phyloP scores from a whole-genome alignment of 2,888 invertebrate genomes.

The Hydraecia micacea region DNA sequence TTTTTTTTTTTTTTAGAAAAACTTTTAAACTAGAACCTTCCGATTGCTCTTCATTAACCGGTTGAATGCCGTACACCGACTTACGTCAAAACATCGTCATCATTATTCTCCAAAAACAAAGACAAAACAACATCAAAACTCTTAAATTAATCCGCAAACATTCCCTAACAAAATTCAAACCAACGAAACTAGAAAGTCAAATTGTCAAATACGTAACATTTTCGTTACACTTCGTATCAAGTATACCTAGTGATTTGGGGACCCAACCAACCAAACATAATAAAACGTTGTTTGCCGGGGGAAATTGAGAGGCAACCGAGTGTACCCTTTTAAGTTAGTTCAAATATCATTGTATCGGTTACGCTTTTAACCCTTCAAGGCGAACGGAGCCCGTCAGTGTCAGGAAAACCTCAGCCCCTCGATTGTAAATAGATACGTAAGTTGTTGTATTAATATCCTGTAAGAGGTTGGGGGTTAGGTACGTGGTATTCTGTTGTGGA shows the following conservation, averaged over 20 bases:
- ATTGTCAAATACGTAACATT: slow-evolving; percentile 33
- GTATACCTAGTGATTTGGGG: slow-evolving; percentile 45
- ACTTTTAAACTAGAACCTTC: not conserved
- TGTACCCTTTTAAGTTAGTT: slow-evolving; percentile 63
- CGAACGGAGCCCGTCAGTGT: slow-evolving; percentile 19
- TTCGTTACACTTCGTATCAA: slow-evolving; percentile 28
- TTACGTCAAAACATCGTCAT: not conserved
- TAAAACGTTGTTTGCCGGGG: slow-evolving; percentile 57
- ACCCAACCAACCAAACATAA: slow-evolving; percentile 59
- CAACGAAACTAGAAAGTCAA: slow-evolving; percentile 32
- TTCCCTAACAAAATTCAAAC: slow-evolving; percentile 24
- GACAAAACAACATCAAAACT: slow-evolving; percentile 14
- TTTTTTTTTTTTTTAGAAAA: not conserved
- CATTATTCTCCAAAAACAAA: not conserved
- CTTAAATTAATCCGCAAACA: slow-evolving; percentile 30
- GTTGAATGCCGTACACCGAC: too few species aligned
- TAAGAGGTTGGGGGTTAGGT: slow-evolving; percentile 7
- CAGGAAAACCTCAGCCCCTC: slow-evolving; percentile 32
- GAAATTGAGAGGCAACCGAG: slow-evolving; percentile 62
- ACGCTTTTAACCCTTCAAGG: slow-evolving; percentile 59
- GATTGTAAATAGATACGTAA: slow-evolving; percentile 23
- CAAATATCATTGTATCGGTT: slow-evolving; percentile 66
- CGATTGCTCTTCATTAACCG: too few species aligned
- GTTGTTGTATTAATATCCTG: slow-evolving; percentile 26
- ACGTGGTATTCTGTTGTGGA: not conserved